Evolutionary conservation across 2,888 invertebrate genomes (phyloP).

Genomic region (Lasioglossum zephyrum): DNA sequence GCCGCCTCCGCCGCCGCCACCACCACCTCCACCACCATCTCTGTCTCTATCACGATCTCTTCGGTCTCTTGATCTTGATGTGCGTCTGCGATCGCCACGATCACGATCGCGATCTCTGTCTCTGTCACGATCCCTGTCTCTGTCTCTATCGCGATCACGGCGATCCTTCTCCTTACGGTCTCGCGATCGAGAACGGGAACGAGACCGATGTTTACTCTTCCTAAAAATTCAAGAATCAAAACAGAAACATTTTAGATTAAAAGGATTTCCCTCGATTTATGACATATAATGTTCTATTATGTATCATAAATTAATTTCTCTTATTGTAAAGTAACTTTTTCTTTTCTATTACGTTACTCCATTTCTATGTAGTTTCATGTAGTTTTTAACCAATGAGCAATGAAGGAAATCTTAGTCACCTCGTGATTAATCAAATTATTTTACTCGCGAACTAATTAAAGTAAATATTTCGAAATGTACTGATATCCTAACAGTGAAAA

Average conservation of each 20-base stretch:
- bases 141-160: constrained; percentile 74
- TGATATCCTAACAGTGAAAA: not conserved
- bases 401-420: not conserved
- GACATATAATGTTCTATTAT: not conserved
- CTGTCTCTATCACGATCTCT: constrained; percentile 84
- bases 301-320: not conserved
- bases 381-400: not conserved
- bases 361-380: not conserved
- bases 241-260: constrained; percentile 3
- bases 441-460: not conserved
- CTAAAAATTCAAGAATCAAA: constrained; percentile 75
- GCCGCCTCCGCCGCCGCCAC: too few species aligned
- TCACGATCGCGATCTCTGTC: constrained; percentile 74
- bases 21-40: constrained; percentile 41
- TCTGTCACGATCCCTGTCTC: constrained; percentile 73
- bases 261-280: not conserved
- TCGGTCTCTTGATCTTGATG: constrained; percentile 83
- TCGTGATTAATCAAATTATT: not conserved
- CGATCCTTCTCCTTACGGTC: constrained; percentile 86
- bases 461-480: not conserved
- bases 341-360: not conserved
- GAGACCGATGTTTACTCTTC: constrained; percentile 84
- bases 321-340: not conserved
- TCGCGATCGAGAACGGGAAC: constrained; percentile 84
- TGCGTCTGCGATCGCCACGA: constrained; percentile 76